Percentiles rank a stretch among this genome's conserved stretches.
phyloP scores from a whole-genome alignment of 2,888 invertebrate genomes.

The Rhabditoides inermis region DNA sequence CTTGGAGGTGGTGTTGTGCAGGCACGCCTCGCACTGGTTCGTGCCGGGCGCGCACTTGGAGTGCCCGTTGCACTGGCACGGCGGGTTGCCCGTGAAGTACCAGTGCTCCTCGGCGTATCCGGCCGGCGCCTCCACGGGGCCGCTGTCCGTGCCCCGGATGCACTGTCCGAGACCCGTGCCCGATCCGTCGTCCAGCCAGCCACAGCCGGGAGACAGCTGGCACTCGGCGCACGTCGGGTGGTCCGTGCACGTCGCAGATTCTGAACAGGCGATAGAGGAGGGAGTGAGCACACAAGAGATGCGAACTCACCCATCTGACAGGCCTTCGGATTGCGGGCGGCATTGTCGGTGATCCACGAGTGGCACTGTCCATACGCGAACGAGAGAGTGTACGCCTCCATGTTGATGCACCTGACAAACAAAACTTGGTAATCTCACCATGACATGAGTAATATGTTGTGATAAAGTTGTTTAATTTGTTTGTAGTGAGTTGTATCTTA shows the following conservation, averaged over 20 bases:
- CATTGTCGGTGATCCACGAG: slow-evolving; percentile 73
- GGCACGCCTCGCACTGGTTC: slow-evolving; percentile 35
- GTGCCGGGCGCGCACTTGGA: slow-evolving; percentile 62
- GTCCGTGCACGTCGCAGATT: slow-evolving; percentile 51
- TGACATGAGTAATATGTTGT: background rate
- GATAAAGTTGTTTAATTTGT: background rate
- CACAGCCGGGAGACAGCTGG: slow-evolving; percentile 75
- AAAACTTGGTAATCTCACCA: background rate
- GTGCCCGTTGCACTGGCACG: slow-evolving; percentile 95
- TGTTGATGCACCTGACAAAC: slow-evolving; percentile 69
- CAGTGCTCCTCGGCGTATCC: slow-evolving; percentile 67
- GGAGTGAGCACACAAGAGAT: background rate
- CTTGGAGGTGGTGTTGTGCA: slow-evolving; percentile 53
- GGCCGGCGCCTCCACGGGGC: slow-evolving; percentile 46
- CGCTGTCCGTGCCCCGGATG: slow-evolving; percentile 64
- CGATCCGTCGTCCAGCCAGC: slow-evolving; percentile 89
- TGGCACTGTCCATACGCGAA: slow-evolving; percentile 95
- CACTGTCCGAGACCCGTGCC: slow-evolving; percentile 81
- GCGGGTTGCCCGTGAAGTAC: too few relatives aligned
- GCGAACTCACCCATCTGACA: slow-evolving; percentile 28
- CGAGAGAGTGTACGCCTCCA: slow-evolving; percentile 89
- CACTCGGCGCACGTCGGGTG: slow-evolving; percentile 68
- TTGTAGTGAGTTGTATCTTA: too few relatives aligned
- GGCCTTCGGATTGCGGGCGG: slow-evolving; percentile 11
- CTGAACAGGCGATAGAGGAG: slow-evolving; percentile 13